Percentiles rank a stretch among this genome's conserved stretches.
These are phyloP conservation scores for Mactromeris polynyma DNA, from an alignment of 2,888 invertebrate genomes.

Conservation along the genomic window DNA sequence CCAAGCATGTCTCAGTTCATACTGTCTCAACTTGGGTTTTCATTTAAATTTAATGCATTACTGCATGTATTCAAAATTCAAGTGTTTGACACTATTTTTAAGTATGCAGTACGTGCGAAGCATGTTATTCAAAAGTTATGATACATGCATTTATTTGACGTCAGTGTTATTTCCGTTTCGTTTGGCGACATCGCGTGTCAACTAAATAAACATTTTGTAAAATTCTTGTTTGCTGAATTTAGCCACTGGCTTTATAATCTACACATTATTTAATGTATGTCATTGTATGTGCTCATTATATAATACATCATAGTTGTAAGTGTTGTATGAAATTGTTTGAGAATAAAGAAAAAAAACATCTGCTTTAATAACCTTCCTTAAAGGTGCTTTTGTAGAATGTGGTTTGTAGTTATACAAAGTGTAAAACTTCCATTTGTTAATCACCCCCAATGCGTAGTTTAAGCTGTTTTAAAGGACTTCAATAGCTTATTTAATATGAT, in stretches of 20 bases:
- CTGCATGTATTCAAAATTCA: neutral
- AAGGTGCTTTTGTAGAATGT: constrained; percentile 2
- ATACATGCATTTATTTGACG: neutral
- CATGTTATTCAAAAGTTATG: neutral
- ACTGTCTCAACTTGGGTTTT: neutral
- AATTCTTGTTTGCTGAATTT: neutral
- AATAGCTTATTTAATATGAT: neutral
- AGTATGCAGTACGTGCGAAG: neutral
- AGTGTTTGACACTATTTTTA: no score
- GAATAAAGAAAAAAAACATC: neutral
- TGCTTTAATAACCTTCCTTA: neutral
- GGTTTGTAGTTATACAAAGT: constrained; percentile 7
- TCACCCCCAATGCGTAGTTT: neutral
- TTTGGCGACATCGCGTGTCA: neutral
- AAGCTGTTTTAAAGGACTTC: neutral
- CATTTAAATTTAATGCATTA: neutral
- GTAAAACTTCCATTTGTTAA: neutral
- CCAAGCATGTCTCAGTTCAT: neutral
- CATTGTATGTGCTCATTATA: neutral
- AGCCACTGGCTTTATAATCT: constrained; percentile 8
- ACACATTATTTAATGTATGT: neutral
- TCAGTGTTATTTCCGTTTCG: neutral
- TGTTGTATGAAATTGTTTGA: neutral
- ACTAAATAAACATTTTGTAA: neutral
- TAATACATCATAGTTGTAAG: neutral